Conservation (phyloP, 2,113 vertebrate genomes). For the Xiphorhynchus elegans region DNA sequence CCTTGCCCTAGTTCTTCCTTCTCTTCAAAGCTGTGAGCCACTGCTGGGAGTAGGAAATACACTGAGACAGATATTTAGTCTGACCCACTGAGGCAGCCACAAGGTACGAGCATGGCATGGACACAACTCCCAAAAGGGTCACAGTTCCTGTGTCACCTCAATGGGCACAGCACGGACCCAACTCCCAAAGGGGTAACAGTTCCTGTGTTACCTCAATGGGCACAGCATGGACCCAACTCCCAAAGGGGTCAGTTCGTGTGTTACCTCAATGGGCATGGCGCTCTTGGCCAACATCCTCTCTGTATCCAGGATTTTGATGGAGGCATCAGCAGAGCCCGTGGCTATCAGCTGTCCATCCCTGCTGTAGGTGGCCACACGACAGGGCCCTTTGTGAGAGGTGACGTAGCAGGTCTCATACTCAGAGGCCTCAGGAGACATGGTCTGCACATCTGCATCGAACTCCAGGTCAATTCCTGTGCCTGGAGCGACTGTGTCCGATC, state of each 20-base stretch:
- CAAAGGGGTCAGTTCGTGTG: background rate
- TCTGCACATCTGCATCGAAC: constrained; percentile 96
- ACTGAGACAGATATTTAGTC: background rate
- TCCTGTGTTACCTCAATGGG: constrained; percentile 86
- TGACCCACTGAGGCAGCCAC: background rate
- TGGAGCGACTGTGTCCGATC: constrained; percentile 93
- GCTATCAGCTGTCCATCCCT: constrained; percentile 96
- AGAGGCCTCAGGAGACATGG: constrained; percentile 96
- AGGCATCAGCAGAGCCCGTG: constrained; percentile 94
- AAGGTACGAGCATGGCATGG: background rate
- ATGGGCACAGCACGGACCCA: constrained; percentile 83
- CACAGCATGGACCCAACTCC: constrained; percentile 73
- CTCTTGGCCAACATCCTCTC: constrained; percentile 98
- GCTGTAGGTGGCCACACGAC: constrained; percentile 93
- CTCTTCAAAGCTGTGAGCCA: background rate
- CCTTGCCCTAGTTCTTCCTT: background rate
- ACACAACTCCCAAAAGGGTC: background rate
- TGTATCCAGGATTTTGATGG: constrained; percentile 97
- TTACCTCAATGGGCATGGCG: constrained; percentile 96
- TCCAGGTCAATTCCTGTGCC: constrained; percentile 97
- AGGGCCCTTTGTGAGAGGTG: constrained; percentile 96
- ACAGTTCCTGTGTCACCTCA: constrained; percentile 70
- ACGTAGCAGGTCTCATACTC: constrained; percentile 99
- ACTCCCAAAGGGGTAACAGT: background rate
- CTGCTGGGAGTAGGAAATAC: background rate